Evolutionary conservation across 2,888 invertebrate genomes (phyloP), one percentile per base, ranked within the genome.

Genomic region (Ichneumoninae sp.): DNA sequence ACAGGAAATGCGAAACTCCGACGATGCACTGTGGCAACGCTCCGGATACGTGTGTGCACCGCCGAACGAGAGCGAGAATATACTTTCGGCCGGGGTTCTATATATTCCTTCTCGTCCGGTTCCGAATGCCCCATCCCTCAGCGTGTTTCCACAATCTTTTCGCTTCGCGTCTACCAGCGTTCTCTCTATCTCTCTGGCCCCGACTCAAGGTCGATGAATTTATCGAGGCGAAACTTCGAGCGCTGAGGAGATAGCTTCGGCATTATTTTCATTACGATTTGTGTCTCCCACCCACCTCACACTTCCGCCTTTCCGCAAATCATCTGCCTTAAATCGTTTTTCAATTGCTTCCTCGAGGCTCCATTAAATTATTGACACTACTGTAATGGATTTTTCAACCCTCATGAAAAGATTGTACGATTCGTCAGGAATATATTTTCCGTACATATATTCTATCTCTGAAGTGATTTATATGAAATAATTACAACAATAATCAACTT

Each of bases 1-100:
- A 79, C 81, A 66, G 84, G 81, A 81, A 81, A 85, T 78, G 75
- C 74, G 81, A 85, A 85, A 85, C 74, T 85, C 66, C 57, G 69
- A 69, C 77, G 84, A 84, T 81, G 81, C 74, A 73, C 66, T 52
- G 52, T 40, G 16, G 44, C 50, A 66, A 69, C 44, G 69, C 63
- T 74, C 50, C 26, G 33, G 30, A 63, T 63, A 69, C 74, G 69
- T 66, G 50, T 76, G n/a, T 44, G 57, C 60, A 5, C 10, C 13
- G 26, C 63, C 47, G 30, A 70, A 63, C 54, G 40, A 73, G 30
- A 65, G 40, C 22, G 30, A 26, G 40, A 73, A 63, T 76, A 63
- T 30, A 63, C 33, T 33, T 30, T 81, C 60, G 22, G 50, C 44
- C 44, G 50, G 57, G 74, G 66, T 79, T 82, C 75, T 82, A 75